These are phyloP conservation scores for Leptocoma aspasia DNA, from an alignment of 2,113 vertebrate genomes.

Conservation along the genomic window DNA sequence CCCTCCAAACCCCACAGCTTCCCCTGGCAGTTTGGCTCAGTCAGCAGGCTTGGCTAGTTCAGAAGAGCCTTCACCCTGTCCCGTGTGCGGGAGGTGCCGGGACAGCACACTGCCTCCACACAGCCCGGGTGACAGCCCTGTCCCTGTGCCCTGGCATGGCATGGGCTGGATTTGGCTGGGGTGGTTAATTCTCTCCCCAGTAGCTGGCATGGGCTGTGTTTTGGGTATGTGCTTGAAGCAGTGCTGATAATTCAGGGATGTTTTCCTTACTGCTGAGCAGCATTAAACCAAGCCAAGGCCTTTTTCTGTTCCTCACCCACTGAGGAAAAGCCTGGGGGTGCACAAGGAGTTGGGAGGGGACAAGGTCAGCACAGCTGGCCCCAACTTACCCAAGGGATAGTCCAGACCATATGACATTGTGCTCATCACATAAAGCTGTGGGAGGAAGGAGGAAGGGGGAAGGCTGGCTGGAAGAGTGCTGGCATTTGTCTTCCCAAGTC, in stretches of 20 bases:
- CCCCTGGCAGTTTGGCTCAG: not conserved
- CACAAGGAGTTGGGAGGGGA: not conserved
- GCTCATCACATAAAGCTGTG: not conserved
- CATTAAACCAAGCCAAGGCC: not conserved
- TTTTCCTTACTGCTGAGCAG: not conserved
- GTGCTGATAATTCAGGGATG: not conserved
- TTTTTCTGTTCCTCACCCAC: not conserved
- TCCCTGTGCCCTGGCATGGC: fast-evolving
- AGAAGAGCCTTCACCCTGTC: not conserved
- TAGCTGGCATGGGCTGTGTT: not conserved
- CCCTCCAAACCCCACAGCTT: not conserved
- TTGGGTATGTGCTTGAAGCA: not conserved
- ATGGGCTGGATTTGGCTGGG: not conserved
- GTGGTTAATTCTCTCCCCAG: too few relatives aligned
- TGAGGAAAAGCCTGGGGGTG: not conserved
- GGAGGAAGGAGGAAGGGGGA: too few relatives aligned
- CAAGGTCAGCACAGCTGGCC: not conserved
- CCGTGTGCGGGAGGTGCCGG: not conserved
- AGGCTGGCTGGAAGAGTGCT: not conserved
- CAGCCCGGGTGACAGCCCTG: fast-evolving
- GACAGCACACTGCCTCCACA: too few relatives aligned
- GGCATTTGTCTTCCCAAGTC: not conserved
- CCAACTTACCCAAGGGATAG: not conserved
- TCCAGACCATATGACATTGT: not conserved
- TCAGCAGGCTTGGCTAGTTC: not conserved